These are phyloP conservation scores for Ypsolopha scabrella DNA, from an alignment of 2,888 invertebrate species.

Conservation along the genomic window DNA sequence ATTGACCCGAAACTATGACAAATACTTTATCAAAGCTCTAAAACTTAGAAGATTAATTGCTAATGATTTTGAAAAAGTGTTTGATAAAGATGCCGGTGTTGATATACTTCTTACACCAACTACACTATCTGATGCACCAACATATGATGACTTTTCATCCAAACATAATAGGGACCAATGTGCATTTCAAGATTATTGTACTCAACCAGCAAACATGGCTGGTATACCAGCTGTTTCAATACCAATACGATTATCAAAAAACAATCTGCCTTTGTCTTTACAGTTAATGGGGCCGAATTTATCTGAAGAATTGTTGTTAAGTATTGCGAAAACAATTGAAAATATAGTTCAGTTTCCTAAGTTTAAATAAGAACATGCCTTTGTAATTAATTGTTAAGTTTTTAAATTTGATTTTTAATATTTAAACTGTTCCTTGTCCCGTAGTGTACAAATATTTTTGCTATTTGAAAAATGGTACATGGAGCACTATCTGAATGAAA, in stretches of 20 bases:
- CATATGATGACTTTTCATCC: conserved; percentile 79
- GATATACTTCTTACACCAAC: conserved; percentile 94
- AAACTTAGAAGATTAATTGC: conserved; percentile 89
- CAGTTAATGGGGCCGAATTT: conserved; percentile 89
- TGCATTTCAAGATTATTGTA: conserved; percentile 92
- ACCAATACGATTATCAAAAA: conserved; percentile 81
- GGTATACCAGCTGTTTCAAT: conserved; percentile 92
- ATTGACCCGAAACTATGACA: conserved; percentile 87
- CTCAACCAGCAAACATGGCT: conserved; percentile 97
- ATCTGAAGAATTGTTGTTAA: conserved; percentile 81
- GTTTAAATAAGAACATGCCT: no score
- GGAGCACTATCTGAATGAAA: no score
- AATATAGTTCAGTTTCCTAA: conserved; percentile 74
- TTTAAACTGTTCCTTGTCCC: no score
- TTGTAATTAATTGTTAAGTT: no score
- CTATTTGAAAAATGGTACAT: no score
- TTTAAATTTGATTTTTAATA: no score
- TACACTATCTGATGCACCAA: conserved; percentile 88
- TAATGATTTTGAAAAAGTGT: conserved; percentile 86
- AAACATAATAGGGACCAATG: conserved; percentile 89
- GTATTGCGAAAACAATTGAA: conserved; percentile 87
- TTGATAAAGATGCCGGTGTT: conserved; percentile 76
- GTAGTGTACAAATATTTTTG: no score
- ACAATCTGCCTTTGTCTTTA: conserved; percentile 84
- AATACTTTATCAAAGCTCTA: conserved; percentile 91